Percentiles rank a stretch among this genome's conserved stretches.
Evolutionary conservation across 2,797 vertebrate genomes (phyloP).

Genomic region (Cuniculus paca): DNA sequence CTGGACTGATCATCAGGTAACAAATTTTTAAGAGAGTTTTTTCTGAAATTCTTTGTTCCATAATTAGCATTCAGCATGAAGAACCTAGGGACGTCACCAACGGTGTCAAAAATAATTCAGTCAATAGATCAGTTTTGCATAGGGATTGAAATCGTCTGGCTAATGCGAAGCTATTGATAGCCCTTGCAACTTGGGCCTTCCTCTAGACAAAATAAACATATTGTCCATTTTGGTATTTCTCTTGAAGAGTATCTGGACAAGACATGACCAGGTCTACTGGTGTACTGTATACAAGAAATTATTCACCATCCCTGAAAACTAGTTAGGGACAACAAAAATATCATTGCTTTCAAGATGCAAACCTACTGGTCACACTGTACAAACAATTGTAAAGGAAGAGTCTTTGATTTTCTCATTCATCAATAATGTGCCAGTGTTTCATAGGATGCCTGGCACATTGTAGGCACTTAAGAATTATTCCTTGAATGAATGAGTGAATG

Average conservation of each 20-base stretch:
- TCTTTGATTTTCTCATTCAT: background rate
- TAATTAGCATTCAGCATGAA: conserved; percentile 36
- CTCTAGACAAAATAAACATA: background rate
- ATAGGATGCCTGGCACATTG: background rate
- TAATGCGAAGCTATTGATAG: background rate
- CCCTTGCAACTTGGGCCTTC: background rate
- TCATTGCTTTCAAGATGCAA: background rate
- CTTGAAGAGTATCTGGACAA: background rate
- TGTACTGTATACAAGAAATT: background rate
- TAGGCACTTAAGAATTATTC: background rate
- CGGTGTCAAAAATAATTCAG: background rate
- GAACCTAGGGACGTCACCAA: background rate
- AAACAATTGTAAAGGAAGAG: background rate
- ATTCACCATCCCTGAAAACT: background rate
- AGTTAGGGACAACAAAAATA: no score
- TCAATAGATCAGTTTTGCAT: background rate
- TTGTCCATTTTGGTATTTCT: background rate
- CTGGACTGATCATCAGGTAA: background rate
- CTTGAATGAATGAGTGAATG: background rate
- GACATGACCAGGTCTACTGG: background rate
- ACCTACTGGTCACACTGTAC: background rate
- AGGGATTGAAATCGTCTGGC: background rate
- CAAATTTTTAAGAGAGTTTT: background rate
- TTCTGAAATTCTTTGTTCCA: conserved; percentile 4
- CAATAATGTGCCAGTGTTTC: background rate